Base-by-base conservation (phyloP, 2,113 vertebrate genomes). In the Podarcis raffonei region DNA sequence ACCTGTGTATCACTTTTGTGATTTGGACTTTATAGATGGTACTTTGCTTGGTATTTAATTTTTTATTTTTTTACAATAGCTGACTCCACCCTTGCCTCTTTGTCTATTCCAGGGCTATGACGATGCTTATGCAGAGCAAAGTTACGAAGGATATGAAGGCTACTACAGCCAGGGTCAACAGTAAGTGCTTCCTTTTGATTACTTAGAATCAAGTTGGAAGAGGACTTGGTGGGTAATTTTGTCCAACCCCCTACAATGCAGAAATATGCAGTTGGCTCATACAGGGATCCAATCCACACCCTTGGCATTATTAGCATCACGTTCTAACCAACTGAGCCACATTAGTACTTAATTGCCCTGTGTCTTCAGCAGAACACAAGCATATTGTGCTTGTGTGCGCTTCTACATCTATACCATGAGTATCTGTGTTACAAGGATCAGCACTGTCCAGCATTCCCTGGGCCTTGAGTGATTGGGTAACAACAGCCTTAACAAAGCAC, bases 91-190 rank as follows among this genome's bases (percentile, higher is more conserved):
- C 66, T 27, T 82, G 0, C 89, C 87, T 94, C 22, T 15, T 77
- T 91, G 0, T 90, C 85, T 35, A 0, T 93, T 93, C 12, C 93
- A 99, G 98, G 95, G 97, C 57, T 99, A 99, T 92, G 98, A 99
- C 15, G 98, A 99, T 76, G 92, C 97, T 0, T 99, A 99, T 1
- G 96, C 97, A 85, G 99, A 99, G 65, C 96, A 97, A 89, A 95
- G 97, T 91, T 99, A 99, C 53, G 99, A 99, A 94, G 97, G 97
- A 8, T 99, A 99, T 65, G 99, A 99, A 89, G 97, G 93, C 89
- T 99, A 99, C 93, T 99, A 99, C 91, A 98, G 95, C 94, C 98
- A 99, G 93, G 97, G 97, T 90, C 98, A 98, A 92, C 98, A 98
- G 99, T 99, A 94, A 98, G 98, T 98, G 53, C 53, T 1, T 72